Evolutionary conservation across 1,140 invertebrate genomes (phyloP), one percentile per base, ranked within the genome.

Genomic region (fruit fly (Drosophila melanogaster)): DNA sequence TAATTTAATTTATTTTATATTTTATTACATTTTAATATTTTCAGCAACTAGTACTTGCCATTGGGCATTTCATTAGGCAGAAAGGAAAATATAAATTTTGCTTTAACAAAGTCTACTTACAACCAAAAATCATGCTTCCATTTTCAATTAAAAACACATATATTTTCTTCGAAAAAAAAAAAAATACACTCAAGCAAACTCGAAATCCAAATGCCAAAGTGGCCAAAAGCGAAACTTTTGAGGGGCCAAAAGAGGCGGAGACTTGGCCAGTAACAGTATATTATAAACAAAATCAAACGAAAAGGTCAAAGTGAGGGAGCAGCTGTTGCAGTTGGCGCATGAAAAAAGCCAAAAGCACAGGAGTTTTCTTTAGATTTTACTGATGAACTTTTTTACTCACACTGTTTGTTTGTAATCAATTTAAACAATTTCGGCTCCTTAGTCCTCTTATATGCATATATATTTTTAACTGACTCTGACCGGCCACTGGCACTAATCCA

Each of bases 231-330:
- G 43, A 55, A 33, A 37, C 55, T 44, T 64, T 60, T 60, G 26
- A 15, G 26, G 19, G 54, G 62, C 44, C 62, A 62, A 47, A 54
- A 59, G 47, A 49, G 46, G 58, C 24, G 58, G 35, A 15, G 44
- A 38, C 64, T 33, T 26, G 53, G 60, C 54, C 43, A n/a, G n/a
- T n/a, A 60, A 72, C 73, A 41, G 60, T 38, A 73, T 65, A 78
- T 62, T 40, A 47, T 72, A 77, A 77, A 70, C 64, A 77, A 56
- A 64, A 43, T 55, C 66, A 64, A 74, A 35, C 33, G 33, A 49
- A 79, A 78, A 78, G 76, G 76, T 79, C 76, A 78, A 65, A 72
- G 35, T 56, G 17, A 30, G 55, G 50, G 50, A 58, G 47, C 49
- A 53, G 70, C 55, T 51, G 51, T 43, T 59, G 38, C 12, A 19